Base-by-base conservation (phyloP, 64 coral and sea anemone genomes). In the Orbicella faveolata region DNA sequence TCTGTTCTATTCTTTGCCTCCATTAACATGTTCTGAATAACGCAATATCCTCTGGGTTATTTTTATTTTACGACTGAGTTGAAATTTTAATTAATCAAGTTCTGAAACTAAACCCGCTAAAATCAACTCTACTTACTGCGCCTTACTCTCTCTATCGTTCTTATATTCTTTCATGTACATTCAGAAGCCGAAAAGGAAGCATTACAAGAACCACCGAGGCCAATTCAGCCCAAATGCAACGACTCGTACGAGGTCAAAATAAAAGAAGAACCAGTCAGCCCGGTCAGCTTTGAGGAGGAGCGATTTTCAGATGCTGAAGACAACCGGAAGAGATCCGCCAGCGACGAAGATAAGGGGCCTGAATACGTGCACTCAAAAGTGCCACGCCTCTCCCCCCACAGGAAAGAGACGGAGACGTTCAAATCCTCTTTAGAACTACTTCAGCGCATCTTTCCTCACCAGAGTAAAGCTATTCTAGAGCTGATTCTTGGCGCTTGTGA, bases 401-500 rank as follows among this genome's bases (percentile, higher is more conserved):
- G 80, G 25, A 92, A 86, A 55, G 61, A 75, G 25, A 77, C 90
- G 36, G 90, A 85, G 39, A 36, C 74, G 9, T 82, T 83, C 18
- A 76, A 83, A 53, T 76, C 37, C 11, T 85, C 80, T 30, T 35
- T 92, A 36, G 90, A 85, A 20, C 75, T 92, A 1, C 81, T 92
- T 3, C 90, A 92, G 52, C 70, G 90, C 67, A 92, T 92, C 20
- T 92, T 92, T 70, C 90, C 90, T 65, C 81, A 92, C 30, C 90
- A 92, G 74, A 92, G 90, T 14, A 62, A 55, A 67, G 90, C 90
- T 30, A 86, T 92, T 26, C 23, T 92, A 35, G 90, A 92, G 36
- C 34, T 92, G 14, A 92, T 84, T 19, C 79, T 92, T 36, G 74
- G 90, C 20, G 69, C 90, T 34, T 92, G 79, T 65, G 90, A 86